Base-by-base conservation (phyloP, 2,888 invertebrate species). In the Drosophila engyochracea region DNA sequence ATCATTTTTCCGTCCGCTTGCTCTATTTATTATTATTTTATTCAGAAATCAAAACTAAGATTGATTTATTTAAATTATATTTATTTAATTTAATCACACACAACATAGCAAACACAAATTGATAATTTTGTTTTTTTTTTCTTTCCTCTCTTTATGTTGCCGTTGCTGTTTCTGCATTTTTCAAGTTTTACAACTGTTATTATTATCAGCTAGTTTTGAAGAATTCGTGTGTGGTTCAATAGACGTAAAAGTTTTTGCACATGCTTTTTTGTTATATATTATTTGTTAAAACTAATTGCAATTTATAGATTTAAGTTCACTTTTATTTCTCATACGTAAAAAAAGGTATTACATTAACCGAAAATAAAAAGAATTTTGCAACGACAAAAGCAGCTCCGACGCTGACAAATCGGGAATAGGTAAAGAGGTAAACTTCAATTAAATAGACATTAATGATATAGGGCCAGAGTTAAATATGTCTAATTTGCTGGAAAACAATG, bases 41-140 rank as follows among this genome's bases (percentile, higher is more conserved):
- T 62, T 30, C 35, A 37, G 35, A 47, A 60, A 57, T 57, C 52
- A 28, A 55, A 41, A n/a, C n/a, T 25, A 51, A 14, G 33, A 39
- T 64, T 61, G 49, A 62, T 82, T 84, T 74, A 76, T 85, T 89
- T 78, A 76, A 88, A 88, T 79, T 65, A 79, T 79, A 80, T 90
- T 85, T 90, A 88, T 89, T 89, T 81, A 89, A 88, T 89, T 89
- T 81, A 89, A 89, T 86, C 89, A 89, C 87, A 81, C 89, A 75
- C 80, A 90, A 88, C 82, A 77, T 79, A 83, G 85, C 74, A 80
- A 83, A 88, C 78, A 70, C 70, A 88, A 82, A 82, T 79, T 76
- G 58, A 64, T 83, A 73, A 76, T 68, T 75, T 73, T 52, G 49
- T 53, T 37, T 37, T 16, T 4, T 35, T 16, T 37, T 14, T 16